Base-by-base conservation (phyloP, 1,140 invertebrate species). In the Agraylea sexmaculata region DNA sequence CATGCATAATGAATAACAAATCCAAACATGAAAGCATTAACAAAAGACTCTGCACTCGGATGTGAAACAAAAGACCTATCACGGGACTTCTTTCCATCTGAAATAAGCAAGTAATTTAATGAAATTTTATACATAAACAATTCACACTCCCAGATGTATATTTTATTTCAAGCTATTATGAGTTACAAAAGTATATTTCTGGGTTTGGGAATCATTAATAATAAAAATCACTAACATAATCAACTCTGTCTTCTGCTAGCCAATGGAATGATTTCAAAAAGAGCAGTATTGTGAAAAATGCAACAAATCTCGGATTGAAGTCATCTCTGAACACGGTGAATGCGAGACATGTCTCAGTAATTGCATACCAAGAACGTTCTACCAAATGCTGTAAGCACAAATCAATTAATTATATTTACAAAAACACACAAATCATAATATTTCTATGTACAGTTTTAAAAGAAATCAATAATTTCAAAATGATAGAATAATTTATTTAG, bases 251-350 rank as follows among this genome's bases (percentile, higher is more conserved):
- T 68, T 99, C 96, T 21, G 90, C 90, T 12, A 99, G 66, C 96
- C 96, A 99, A 71, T 99, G 96, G 70, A 99, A 99, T 64, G 92
- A 93, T 71, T 99, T 99, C 11, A 99, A 63, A 64, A 99, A 98
- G 25, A 99, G 70, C 20, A 99, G 71, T 13, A 99, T 70, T 8
- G 93, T 97, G 62, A 99, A 99, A 25, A 98, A 68, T 10, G 92
- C 92, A 55, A 99, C 90, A 73, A 99, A 99, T 59, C 91, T 89
- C 12, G 92, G 90, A 69, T 91, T 97, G 59, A 99, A 97, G 58
- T 99, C 95, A 73, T 99, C 95, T 54, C 94, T 75, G 63, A 99
- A 99, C 2, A 99, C 92, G 37, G 96, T 99, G 56, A 99, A 99
- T 17, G 94, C 94, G 49, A 99, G 66, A 69, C 94, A 99, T 2